Evolutionary conservation across 2,113 vertebrate species (phyloP).

Genomic region (Agelaius phoeniceus): DNA sequence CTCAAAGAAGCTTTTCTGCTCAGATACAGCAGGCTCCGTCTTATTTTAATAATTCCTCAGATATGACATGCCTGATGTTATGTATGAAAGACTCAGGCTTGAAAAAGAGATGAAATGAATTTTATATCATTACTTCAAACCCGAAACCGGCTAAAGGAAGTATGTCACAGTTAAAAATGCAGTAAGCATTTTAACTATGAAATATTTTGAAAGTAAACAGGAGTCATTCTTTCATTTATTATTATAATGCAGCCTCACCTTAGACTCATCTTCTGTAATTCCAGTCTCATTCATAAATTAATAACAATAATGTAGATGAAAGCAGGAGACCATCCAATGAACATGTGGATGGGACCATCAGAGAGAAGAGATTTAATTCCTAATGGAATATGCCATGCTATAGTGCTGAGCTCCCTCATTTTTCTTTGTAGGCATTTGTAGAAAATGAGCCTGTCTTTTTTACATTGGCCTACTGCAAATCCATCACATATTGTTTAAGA

Average conservation of each 20-base stretch:
- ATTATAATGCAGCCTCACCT: slow-evolving; percentile 68
- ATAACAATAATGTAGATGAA: slow-evolving; percentile 76
- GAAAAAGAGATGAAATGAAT: slow-evolving; percentile 88
- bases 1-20: slow-evolving; percentile 84
- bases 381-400: slow-evolving; percentile 33
- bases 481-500: slow-evolving; percentile 52
- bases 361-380: slow-evolving; percentile 64
- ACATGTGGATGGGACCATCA: slow-evolving; percentile 68
- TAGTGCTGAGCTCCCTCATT: slow-evolving; percentile 43
- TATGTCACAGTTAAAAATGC: slow-evolving; percentile 82
- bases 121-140: slow-evolving; percentile 91
- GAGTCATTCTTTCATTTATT: slow-evolving; percentile 80
- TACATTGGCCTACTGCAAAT: not conserved
- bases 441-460: slow-evolving; percentile 53
- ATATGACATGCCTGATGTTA: slow-evolving; percentile 88
- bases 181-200: slow-evolving; percentile 75
- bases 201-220: slow-evolving; percentile 70
- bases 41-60: slow-evolving; percentile 90
- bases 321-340: slow-evolving; percentile 62
- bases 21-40: slow-evolving; percentile 78
- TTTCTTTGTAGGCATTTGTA: slow-evolving; percentile 52
- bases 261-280: slow-evolving; percentile 68
- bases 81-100: slow-evolving; percentile 82
- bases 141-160: slow-evolving; percentile 80
- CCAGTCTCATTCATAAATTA: slow-evolving; percentile 72